Percentiles rank a stretch among this genome's conserved stretches.
Evolutionary conservation across 2,888 invertebrate species (phyloP).

Genomic region (Cotesia congregata): DNA sequence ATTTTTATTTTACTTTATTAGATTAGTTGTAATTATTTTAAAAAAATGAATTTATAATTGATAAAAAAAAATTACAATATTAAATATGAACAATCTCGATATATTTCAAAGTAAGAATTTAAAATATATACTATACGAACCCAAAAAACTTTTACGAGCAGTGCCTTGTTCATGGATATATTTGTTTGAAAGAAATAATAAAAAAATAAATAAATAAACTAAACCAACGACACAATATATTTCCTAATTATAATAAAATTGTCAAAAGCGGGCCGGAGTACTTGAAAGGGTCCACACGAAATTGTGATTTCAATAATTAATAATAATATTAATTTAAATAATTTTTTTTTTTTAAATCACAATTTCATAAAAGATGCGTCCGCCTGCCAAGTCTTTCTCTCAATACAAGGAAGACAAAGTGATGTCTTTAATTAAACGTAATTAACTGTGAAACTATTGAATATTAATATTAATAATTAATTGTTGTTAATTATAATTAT

Average conservation of each 20-base stretch:
- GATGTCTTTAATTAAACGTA: conserved; percentile 53
- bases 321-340: conserved; percentile 10
- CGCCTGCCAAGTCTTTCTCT: conserved; percentile 58
- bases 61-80: not conserved
- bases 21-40: too few species aligned
- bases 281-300: conserved; percentile 63
- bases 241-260: conserved; percentile 39
- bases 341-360: conserved; percentile 49
- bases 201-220: conserved; percentile 31
- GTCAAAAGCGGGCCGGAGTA: conserved; percentile 58
- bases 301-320: conserved; percentile 53
- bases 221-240: conserved; percentile 35
- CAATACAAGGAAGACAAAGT: conserved; percentile 54
- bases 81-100: conserved; percentile 4
- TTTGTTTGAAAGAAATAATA: conserved; percentile 54
- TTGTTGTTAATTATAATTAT: conserved; percentile 43
- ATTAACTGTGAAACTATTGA: conserved; percentile 12
- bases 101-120: conserved; percentile 43
- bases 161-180: conserved; percentile 68
- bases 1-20: too few species aligned
- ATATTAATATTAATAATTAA: conserved; percentile 21
- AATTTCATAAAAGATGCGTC: conserved; percentile 58
- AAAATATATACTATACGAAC: conserved; percentile 37
- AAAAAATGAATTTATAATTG: too few species aligned
- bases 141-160: conserved; percentile 60